These are phyloP conservation scores for Ctenopoma multispine DNA, from an alignment of 2,797 vertebrate species.

Conservation along the genomic window DNA sequence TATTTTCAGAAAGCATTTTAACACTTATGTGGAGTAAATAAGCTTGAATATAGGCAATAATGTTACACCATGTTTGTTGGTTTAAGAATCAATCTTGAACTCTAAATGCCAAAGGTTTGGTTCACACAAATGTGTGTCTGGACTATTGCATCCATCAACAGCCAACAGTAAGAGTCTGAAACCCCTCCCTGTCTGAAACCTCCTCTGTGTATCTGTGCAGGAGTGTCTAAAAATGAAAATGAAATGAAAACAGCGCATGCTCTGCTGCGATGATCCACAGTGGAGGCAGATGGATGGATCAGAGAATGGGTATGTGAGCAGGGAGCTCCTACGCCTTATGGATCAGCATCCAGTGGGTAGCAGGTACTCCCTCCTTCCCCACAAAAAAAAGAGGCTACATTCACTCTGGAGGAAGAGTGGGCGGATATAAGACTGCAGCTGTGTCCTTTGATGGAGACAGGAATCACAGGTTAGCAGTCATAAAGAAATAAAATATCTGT, in stretches of 20 bases:
- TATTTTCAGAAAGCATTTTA: background rate
- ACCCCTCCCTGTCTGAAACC: constrained; percentile 41
- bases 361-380: constrained; percentile 38
- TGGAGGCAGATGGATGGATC: constrained; percentile 71
- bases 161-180: constrained; percentile 16
- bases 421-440: constrained; percentile 68
- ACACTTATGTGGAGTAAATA: background rate
- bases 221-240: constrained; percentile 55
- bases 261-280: constrained; percentile 58
- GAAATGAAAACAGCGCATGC: constrained; percentile 49
- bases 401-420: constrained; percentile 71
- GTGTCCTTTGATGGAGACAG: constrained; percentile 64
- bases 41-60: constrained; percentile 1
- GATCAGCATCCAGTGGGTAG: constrained; percentile 77
- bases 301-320: constrained; percentile 61
- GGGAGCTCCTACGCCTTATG: constrained; percentile 77
- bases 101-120: background rate
- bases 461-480: constrained; percentile 56
- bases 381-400: constrained; percentile 44
- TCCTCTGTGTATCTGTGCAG: constrained; percentile 45
- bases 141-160: constrained; percentile 9
- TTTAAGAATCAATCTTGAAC: background rate
- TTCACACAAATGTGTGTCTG: constrained; percentile 9
- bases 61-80: background rate
- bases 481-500: constrained; percentile 42